A percentile compares a stretch with the other conserved stretches of the same genome.
These are phyloP conservation scores for Hippocampus comes DNA, from an alignment of 2,113 vertebrate species.

Conservation along the genomic window DNA sequence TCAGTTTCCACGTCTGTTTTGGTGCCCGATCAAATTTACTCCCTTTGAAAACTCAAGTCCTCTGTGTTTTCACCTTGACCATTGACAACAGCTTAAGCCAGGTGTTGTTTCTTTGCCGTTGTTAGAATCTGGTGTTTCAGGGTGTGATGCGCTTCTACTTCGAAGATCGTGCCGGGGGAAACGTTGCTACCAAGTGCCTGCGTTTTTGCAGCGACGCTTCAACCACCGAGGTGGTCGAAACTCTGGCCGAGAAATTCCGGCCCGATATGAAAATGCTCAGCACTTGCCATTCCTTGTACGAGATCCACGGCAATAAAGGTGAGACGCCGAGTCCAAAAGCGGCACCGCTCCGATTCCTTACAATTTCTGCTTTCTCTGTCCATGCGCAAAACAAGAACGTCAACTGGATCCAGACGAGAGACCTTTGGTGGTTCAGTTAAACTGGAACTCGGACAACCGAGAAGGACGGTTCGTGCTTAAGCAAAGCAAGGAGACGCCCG, in stretches of 20 bases:
- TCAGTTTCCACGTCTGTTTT: too few species aligned
- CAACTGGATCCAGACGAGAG: constrained; percentile 84
- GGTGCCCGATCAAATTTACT: not conserved
- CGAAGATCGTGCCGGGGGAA: constrained; percentile 83
- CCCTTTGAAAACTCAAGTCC: too few species aligned
- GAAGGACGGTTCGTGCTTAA: constrained; percentile 89
- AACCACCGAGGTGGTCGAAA: constrained; percentile 83
- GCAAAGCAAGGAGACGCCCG: constrained; percentile 76
- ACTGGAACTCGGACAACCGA: constrained; percentile 87
- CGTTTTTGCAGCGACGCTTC: constrained; percentile 82
- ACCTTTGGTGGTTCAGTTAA: constrained; percentile 87
- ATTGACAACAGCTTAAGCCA: not conserved
- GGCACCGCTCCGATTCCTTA: not conserved
- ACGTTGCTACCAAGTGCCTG: constrained; percentile 90
- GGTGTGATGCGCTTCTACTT: constrained; percentile 94
- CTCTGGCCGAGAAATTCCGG: constrained; percentile 87
- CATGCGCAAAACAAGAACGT: constrained; percentile 76
- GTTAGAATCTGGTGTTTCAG: constrained; percentile 85
- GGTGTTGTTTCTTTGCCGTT: not conserved
- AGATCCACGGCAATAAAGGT: constrained; percentile 85
- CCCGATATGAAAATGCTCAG: constrained; percentile 88
- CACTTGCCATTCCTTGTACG: constrained; percentile 81
- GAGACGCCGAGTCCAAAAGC: not conserved
- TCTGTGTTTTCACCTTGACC: too few species aligned
- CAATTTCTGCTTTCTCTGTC: not conserved